Base-by-base conservation (phyloP, 2,797 vertebrate genomes). In the Parambassis ranga region DNA sequence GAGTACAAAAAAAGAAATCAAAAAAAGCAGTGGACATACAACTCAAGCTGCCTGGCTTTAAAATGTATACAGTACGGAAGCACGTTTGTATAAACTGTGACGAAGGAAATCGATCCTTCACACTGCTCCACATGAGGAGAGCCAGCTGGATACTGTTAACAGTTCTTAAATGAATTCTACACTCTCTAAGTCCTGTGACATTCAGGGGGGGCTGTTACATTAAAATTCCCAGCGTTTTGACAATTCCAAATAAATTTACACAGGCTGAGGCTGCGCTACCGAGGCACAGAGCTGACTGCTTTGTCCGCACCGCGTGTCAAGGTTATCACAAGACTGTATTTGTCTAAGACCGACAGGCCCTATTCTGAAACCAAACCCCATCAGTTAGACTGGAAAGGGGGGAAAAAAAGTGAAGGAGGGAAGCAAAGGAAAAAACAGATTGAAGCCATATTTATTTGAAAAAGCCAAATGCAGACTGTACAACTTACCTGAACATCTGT, bases 81-180 rank as follows among this genome's bases (percentile, higher is more conserved):
- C 82, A 76, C 49, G 69, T 88, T 88, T 83, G 81, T 81, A 71
- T 85, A 87, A 89, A 89, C 78, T 84, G 87, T 83, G 86, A 87
- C 68, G 61, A 68, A 59, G 82, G 81, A 86, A 90, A 90, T 85
- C 60, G 51, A 90, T 91, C 83, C 81, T 77, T 86, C 78, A 82
- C 81, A 79, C 78, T 27, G 81, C 81, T 84, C 64, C 77, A 79
- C 74, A 77, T 64, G 70, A 83, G 71, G 38, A 75, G 64, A 68
- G 70, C 92, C 90, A 89, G 84, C 82, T 90, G 89, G 83, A 86
- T 86, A 79, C 79, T 77, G 87, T 91, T 90, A 89, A 69, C 85
- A 66, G 74, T 65, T 83, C 77, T 68, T 82, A 82, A 83, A 88
- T 76, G 58, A 87, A 83, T 82, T 83, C 85, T 82, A 84, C 78